Percentiles rank a stretch among this genome's conserved stretches.
phyloP scores from a whole-genome alignment of 2,113 vertebrate genomes.

The Lathamus discolor region DNA sequence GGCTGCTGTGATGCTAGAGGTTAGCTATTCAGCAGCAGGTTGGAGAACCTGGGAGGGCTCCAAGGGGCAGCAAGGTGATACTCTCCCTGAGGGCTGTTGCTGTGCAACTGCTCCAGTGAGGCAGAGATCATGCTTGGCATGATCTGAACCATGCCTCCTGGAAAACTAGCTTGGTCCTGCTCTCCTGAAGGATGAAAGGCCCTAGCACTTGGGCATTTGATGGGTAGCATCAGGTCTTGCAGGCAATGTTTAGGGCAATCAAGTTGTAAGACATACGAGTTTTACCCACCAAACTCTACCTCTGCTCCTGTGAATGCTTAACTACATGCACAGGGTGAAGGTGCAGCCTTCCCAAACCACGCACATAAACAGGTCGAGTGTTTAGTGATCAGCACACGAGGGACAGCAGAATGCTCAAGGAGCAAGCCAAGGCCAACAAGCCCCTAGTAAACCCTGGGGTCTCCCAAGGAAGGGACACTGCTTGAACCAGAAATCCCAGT shows the following conservation, averaged over 20 bases:
- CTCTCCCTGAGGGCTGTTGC: not conserved
- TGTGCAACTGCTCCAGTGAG: not conserved
- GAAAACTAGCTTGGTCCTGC: not conserved
- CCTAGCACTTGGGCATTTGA: too few species aligned
- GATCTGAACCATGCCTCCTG: not conserved
- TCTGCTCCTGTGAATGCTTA: not conserved
- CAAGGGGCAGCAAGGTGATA: not conserved
- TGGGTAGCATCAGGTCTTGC: not conserved
- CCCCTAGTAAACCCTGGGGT: not conserved
- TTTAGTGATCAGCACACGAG: not conserved
- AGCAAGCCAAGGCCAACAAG: not conserved
- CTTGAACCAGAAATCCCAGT: not conserved
- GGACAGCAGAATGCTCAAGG: not conserved
- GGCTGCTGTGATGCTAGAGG: not conserved
- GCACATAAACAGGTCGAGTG: rapidly evolving
- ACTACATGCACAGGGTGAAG: rapidly evolving
- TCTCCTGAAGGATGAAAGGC: not conserved
- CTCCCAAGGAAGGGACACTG: too few species aligned
- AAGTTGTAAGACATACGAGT: not conserved
- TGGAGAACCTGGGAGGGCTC: not conserved
- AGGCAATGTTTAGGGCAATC: not conserved
- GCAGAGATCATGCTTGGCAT: not conserved
- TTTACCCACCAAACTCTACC: not conserved
- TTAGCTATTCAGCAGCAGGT: not conserved
- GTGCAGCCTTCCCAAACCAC: not conserved